Evolutionary conservation across 2,888 invertebrate species (phyloP).

Genomic region (Microchrysa polita): DNA sequence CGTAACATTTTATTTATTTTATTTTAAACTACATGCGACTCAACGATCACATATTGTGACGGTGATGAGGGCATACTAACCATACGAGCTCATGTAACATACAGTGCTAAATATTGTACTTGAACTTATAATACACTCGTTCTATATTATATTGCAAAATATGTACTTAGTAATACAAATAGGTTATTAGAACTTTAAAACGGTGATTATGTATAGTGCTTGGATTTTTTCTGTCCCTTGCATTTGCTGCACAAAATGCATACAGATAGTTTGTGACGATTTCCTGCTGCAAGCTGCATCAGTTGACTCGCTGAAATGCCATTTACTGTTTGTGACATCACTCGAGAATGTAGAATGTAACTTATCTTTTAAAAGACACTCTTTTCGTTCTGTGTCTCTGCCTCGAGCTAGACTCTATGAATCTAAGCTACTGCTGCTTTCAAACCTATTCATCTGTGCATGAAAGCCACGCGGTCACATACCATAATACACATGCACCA

Average conservation of each 20-base stretch:
- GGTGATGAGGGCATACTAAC: neutral
- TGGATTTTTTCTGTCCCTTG: neutral
- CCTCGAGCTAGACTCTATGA: neutral
- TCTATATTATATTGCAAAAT: constrained; percentile 10
- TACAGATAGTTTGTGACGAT: neutral
- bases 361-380: constrained; percentile 5
- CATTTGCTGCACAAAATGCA: neutral
- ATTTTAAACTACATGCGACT: neutral
- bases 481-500: no score
- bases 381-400: neutral
- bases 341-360: constrained; percentile 31
- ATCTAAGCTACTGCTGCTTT: constrained; percentile 8
- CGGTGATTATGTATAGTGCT: constrained; percentile 26
- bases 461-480: neutral
- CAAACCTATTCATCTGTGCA: neutral
- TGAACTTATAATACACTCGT: neutral
- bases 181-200: constrained; percentile 38
- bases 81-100: constrained; percentile 7
- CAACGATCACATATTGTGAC: neutral
- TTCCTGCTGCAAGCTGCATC: no score
- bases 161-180: constrained; percentile 13
- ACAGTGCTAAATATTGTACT: constrained; percentile 20
- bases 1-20: neutral
- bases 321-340: constrained; percentile 14
- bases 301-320: constrained; percentile 24